A percentile compares a stretch with the other conserved stretches of the same genome.
phyloP scores from a whole-genome alignment of 1,140 invertebrate species.

The Ceratosolen fusciceps region DNA sequence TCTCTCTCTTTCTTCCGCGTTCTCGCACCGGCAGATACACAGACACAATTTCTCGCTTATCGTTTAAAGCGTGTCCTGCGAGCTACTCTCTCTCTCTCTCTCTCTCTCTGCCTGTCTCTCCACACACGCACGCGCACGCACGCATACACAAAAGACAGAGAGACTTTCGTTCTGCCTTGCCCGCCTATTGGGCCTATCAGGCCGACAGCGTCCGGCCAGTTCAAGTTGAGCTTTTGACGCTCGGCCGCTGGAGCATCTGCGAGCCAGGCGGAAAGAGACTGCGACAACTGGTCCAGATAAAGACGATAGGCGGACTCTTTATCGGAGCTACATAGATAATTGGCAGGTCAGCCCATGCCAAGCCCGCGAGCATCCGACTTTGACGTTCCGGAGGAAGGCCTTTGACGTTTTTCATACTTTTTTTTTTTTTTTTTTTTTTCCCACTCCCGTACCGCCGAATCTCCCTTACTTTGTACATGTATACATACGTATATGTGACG shows the following conservation, averaged over 20 bases:
- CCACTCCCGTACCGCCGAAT: no score
- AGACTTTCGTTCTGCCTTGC: no score
- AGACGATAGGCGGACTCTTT: not conserved
- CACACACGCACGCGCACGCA: no score
- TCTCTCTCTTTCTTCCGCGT: not conserved
- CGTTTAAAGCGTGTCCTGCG: not conserved
- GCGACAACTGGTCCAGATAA: slow-evolving; percentile 1
- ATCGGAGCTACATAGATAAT: not conserved
- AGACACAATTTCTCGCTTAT: not conserved
- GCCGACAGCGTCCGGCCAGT: not conserved
- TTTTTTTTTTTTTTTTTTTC: no score
- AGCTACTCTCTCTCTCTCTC: not conserved
- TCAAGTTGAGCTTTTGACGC: not conserved
- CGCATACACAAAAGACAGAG: no score
- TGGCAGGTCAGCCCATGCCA: not conserved
- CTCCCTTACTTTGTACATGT: no score
- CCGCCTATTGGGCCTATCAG: not conserved
- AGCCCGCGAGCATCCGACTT: not conserved
- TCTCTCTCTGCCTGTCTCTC: not conserved
- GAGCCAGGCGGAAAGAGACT: not conserved
- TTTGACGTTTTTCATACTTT: not conserved
- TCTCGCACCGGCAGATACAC: not conserved
- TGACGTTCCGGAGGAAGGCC: not conserved
- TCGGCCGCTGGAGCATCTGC: not conserved
- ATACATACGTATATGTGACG: no score